A percentile compares a stretch with the other conserved stretches of the same genome.
phyloP scores from a whole-genome alignment of 1,140 invertebrate species.

The Cotesia glomerata region DNA sequence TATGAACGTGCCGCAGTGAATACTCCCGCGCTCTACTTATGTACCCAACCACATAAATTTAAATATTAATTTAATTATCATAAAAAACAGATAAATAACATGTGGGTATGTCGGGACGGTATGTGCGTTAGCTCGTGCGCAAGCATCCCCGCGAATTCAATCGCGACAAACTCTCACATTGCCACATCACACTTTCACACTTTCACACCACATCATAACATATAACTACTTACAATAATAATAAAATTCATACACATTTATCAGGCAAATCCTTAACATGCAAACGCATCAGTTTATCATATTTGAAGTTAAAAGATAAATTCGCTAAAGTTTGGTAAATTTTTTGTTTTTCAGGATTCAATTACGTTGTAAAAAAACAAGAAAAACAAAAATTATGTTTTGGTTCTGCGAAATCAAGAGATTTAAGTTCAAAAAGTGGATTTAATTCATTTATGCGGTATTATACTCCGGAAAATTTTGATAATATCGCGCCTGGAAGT shows the following conservation, averaged over 20 bases:
- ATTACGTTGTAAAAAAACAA: slow-evolving; percentile 45
- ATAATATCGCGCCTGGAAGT: slow-evolving; percentile 44
- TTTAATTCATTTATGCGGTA: slow-evolving; percentile 48
- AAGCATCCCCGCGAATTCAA: slow-evolving; percentile 13
- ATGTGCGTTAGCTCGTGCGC: slow-evolving; percentile 30
- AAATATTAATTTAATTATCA: too few relatives aligned
- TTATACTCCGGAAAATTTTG: slow-evolving; percentile 44
- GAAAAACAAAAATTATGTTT: slow-evolving; percentile 53
- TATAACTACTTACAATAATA: too few relatives aligned
- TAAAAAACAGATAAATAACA: neutral
- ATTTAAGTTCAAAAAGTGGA: slow-evolving; percentile 40
- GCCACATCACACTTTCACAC: neutral
- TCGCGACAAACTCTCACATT: neutral
- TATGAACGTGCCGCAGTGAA: slow-evolving; percentile 16
- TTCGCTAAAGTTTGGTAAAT: neutral
- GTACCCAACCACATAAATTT: neutral
- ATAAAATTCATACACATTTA: slow-evolving; percentile 16
- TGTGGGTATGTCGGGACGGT: slow-evolving; percentile 42
- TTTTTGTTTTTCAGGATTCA: slow-evolving; percentile 29
- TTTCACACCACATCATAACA: too few relatives aligned
- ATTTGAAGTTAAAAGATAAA: neutral
- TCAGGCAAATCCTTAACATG: neutral
- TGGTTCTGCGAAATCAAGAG: slow-evolving; percentile 48
- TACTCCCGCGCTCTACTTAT: neutral
- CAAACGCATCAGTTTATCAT: slow-evolving; percentile 9